These are phyloP conservation scores for Gila robusta DNA, from an alignment of 2,797 vertebrate genomes.

Conservation along the genomic window DNA sequence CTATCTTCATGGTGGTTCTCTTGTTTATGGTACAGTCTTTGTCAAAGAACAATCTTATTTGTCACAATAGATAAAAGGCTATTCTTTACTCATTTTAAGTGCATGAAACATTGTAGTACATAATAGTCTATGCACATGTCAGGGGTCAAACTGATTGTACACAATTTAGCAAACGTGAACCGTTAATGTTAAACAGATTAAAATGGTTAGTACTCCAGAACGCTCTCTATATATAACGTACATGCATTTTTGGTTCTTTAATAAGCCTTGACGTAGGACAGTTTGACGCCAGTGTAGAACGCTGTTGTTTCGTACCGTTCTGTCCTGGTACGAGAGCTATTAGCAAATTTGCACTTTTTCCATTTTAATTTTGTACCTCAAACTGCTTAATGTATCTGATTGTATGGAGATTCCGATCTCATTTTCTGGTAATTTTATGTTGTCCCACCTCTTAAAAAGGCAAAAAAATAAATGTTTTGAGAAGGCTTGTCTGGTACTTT, in stretches of 20 bases:
- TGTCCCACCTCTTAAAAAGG: constrained; percentile 49
- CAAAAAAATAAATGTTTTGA: constrained; percentile 68
- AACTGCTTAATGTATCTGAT: constrained; percentile 60
- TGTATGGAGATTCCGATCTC: constrained; percentile 52
- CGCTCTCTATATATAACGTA: constrained; percentile 50
- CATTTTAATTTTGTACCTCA: constrained; percentile 58
- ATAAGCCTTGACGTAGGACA: constrained; percentile 33
- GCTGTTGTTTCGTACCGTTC: constrained; percentile 30
- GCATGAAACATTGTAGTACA: constrained; percentile 59
- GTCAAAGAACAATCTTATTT: constrained; percentile 49
- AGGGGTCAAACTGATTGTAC: constrained; percentile 39
- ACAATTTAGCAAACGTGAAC: constrained; percentile 45
- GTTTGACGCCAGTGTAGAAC: constrained; percentile 10
- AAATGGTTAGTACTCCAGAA: constrained; percentile 29
- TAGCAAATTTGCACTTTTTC: constrained; percentile 60
- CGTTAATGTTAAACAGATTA: constrained; percentile 47
- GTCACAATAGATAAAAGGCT: constrained; percentile 21
- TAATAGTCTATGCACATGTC: constrained; percentile 49
- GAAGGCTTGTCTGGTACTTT: constrained; percentile 30
- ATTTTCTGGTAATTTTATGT: constrained; percentile 58
- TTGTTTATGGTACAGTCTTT: constrained; percentile 11
- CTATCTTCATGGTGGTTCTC: background rate
- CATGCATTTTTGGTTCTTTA: constrained; percentile 35
- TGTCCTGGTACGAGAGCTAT: constrained; percentile 55
- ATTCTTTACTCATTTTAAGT: constrained; percentile 51